Percentiles rank a stretch among this genome's conserved stretches.
phyloP scores from a whole-genome alignment of 1,140 invertebrate species.

The Drosophila truncata region DNA sequence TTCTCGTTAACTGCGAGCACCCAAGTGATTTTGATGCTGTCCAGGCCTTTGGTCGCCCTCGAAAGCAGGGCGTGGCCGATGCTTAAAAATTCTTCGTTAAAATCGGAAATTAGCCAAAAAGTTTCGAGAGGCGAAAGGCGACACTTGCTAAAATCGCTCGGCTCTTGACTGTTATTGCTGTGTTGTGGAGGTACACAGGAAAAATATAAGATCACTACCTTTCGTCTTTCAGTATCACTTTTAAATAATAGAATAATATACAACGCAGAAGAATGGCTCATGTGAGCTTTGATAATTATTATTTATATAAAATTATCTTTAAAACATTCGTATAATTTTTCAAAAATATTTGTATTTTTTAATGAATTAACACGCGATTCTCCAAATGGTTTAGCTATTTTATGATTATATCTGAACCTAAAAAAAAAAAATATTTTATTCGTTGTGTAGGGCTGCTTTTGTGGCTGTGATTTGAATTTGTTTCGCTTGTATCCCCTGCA shows the following conservation, averaged over 20 bases:
- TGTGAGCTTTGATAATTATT: too few relatives aligned
- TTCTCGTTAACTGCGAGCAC: slow-evolving; percentile 75
- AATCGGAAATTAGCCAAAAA: slow-evolving; percentile 79
- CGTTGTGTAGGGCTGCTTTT: not conserved
- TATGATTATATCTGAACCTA: not conserved
- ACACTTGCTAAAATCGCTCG: slow-evolving; percentile 68
- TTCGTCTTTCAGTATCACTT: too few relatives aligned
- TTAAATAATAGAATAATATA: too few relatives aligned
- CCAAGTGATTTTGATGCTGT: slow-evolving; percentile 73
- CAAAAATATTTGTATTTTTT: too few relatives aligned
- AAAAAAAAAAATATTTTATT: not conserved
- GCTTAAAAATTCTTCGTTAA: slow-evolving; percentile 73
- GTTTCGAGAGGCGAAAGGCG: slow-evolving; percentile 64
- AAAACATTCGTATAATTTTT: too few relatives aligned
- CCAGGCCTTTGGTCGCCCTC: slow-evolving; percentile 38
- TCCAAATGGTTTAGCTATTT: too few relatives aligned
- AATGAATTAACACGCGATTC: too few relatives aligned
- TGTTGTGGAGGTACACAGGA: not conserved
- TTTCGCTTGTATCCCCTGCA: slow-evolving; percentile 26
- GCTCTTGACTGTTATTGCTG: slow-evolving; percentile 30
- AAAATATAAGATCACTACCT: not conserved
- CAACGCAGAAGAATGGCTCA: too few relatives aligned
- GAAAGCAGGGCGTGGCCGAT: slow-evolving; percentile 31
- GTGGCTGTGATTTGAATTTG: slow-evolving; percentile 33
- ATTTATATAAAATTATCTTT: too few relatives aligned